Conservation (phyloP, 2,113 vertebrate genomes). For the Paraplagusia blochii region DNA sequence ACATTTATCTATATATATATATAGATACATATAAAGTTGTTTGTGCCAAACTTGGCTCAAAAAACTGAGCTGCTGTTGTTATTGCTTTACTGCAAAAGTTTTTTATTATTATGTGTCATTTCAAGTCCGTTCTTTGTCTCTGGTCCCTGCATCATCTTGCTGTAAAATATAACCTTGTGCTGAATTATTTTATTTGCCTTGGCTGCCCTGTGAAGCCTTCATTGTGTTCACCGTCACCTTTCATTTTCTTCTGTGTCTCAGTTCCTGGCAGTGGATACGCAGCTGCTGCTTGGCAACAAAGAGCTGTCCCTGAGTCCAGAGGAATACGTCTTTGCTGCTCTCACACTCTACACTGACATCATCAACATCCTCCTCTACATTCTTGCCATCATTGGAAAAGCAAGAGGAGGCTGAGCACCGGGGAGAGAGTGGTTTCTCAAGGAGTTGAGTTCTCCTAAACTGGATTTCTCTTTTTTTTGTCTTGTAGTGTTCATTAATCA, state of each 20-base stretch:
- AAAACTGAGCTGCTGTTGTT: too few species aligned
- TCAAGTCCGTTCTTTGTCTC: too few species aligned
- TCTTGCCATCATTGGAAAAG: constrained; percentile 58
- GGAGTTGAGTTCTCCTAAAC: constrained; percentile 13
- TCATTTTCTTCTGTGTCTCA: constrained; percentile 50
- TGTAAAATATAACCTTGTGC: too few species aligned
- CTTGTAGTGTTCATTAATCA: constrained; percentile 20
- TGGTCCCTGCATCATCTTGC: too few species aligned
- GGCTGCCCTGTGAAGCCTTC: too few species aligned
- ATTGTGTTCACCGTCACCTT: not conserved
- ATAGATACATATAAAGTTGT: too few species aligned
- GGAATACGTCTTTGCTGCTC: constrained; percentile 70
- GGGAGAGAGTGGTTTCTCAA: not conserved
- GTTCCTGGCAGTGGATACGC: constrained; percentile 91
- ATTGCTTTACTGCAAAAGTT: too few species aligned
- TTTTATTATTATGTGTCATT: too few species aligned
- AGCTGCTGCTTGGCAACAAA: constrained; percentile 90
- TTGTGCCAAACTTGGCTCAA: too few species aligned
- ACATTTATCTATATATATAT: too few species aligned
- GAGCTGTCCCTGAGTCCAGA: constrained; percentile 76
- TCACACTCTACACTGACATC: constrained; percentile 71
- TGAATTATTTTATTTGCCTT: too few species aligned
- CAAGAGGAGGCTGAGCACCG: constrained; percentile 41
- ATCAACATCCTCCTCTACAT: constrained; percentile 72
- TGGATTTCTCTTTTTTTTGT: constrained; percentile 19